phyloP scores from a whole-genome alignment of 1,140 invertebrate species.

The Zaprionus davidi region DNA sequence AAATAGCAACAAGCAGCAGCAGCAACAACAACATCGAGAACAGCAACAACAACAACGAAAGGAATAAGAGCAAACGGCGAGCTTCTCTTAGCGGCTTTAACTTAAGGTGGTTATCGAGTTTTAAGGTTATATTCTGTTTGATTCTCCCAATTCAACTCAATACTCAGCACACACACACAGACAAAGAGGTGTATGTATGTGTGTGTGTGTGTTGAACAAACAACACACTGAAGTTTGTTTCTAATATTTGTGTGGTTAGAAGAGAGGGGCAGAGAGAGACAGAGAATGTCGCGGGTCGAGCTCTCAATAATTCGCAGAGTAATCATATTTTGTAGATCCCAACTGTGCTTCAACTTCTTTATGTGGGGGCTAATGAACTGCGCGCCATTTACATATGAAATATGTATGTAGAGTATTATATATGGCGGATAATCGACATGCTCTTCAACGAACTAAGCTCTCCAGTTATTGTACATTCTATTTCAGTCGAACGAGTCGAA shows the following conservation, averaged over 20 bases:
- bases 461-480: too few species aligned
- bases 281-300: too few species aligned
- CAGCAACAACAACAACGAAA: background rate
- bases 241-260: background rate
- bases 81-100: background rate
- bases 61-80: slow-evolving; percentile 2
- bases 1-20: background rate
- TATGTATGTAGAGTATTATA: too few species aligned
- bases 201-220: background rate
- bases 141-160: background rate
- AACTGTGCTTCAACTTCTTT: too few species aligned
- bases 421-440: too few species aligned
- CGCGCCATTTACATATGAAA: too few species aligned
- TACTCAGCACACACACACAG: background rate
- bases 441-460: too few species aligned
- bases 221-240: background rate
- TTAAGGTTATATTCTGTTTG: background rate
- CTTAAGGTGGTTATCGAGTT: slow-evolving; percentile 5
- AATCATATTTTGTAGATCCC: too few species aligned
- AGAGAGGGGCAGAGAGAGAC: background rate
- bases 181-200: too few species aligned
- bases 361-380: too few species aligned
- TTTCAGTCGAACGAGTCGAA: too few species aligned
- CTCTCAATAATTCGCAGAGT: too few species aligned
- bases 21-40: background rate